These are phyloP conservation scores for Metridium senile DNA, from an alignment of 92 coral and sea anemone species.

Conservation along the genomic window DNA sequence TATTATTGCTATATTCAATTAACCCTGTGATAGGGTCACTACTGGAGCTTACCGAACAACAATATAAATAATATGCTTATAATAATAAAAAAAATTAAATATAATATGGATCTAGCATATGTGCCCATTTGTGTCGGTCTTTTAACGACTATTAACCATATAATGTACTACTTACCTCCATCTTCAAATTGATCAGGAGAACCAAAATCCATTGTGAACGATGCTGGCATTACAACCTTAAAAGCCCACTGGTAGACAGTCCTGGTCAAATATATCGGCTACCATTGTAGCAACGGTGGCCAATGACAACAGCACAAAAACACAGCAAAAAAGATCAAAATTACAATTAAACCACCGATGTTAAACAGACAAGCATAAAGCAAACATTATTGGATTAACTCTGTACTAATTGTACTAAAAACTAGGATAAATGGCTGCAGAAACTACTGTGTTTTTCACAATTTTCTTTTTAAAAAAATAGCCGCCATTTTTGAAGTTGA, in stretches of 20 bases:
- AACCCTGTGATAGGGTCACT: too few species aligned
- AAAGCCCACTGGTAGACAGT: neutral
- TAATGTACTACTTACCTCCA: slow-evolving; percentile 16
- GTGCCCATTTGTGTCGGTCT: too few species aligned
- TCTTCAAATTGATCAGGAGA: slow-evolving; percentile 37
- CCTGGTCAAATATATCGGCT: neutral
- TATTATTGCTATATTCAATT: too few species aligned
- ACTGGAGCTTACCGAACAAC: too few species aligned
- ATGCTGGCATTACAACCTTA: slow-evolving; percentile 38
- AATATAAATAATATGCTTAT: too few species aligned
- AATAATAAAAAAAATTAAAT: too few species aligned
- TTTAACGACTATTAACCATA: neutral
- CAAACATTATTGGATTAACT: neutral
- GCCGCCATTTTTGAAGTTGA: slow-evolving; percentile 67
- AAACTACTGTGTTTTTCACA: neutral
- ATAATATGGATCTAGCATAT: too few species aligned
- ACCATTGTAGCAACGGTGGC: slow-evolving; percentile 10
- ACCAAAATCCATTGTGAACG: slow-evolving; percentile 35
- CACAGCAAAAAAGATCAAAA: neutral
- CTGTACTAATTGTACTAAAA: neutral
- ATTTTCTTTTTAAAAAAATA: slow-evolving; percentile 11
- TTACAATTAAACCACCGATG: neutral
- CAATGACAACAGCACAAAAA: slow-evolving; percentile 11
- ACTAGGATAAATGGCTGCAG: neutral
- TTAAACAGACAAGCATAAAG: neutral